Conservation (phyloP, 2,113 vertebrate species). For the Tringa solitaria region DNA sequence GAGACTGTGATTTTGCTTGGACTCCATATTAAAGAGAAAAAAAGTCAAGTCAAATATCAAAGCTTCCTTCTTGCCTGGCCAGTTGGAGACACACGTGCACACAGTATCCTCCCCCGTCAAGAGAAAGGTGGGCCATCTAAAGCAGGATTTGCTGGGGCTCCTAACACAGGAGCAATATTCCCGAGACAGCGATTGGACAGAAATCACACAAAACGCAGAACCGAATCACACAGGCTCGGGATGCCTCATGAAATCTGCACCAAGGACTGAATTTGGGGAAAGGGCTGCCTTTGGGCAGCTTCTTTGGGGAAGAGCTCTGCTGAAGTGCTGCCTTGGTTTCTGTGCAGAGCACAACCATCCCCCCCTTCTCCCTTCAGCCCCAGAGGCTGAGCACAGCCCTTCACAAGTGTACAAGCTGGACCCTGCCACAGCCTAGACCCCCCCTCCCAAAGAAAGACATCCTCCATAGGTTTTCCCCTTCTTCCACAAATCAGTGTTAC, state of each 20-base stretch:
- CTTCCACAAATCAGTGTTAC: neutral
- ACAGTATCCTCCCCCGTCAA: too few relatives aligned
- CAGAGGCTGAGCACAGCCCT: neutral
- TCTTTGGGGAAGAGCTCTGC: neutral
- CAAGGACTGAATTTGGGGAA: neutral
- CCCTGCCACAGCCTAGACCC: neutral
- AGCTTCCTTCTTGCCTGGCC: neutral
- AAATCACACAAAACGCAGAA: neutral
- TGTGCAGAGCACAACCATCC: accelerated
- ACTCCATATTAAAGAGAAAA: neutral
- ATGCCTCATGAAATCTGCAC: neutral
- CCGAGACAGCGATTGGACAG: neutral
- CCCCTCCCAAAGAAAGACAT: neutral
- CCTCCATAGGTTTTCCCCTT: neutral
- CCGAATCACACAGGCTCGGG: accelerated
- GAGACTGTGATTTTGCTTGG: neutral
- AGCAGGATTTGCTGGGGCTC: neutral
- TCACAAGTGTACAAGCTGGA: neutral
- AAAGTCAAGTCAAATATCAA: neutral
- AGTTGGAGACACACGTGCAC: accelerated
- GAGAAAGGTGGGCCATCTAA: neutral
- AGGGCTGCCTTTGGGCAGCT: too few relatives aligned
- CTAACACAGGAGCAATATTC: neutral
- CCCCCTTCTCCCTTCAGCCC: neutral
- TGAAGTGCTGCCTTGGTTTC: neutral